These are phyloP conservation scores for Thalassarche chlororhynchos DNA, from an alignment of 2,113 vertebrate species.

Conservation along the genomic window DNA sequence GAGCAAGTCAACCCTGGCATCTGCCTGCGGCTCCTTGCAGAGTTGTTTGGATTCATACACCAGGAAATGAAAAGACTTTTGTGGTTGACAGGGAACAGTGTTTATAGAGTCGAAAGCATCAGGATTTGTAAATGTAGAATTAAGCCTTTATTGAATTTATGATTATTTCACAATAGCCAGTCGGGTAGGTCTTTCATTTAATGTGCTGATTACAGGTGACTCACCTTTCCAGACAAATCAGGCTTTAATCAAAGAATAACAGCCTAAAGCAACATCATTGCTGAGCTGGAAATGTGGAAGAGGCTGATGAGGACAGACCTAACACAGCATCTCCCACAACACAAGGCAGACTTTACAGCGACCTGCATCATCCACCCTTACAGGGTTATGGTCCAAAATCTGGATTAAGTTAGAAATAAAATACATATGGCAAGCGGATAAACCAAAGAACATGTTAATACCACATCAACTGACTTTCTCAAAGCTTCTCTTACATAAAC, in stretches of 20 bases:
- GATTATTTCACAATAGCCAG: slow-evolving; percentile 9
- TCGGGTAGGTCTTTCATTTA: neutral
- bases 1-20: neutral
- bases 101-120: neutral
- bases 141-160: neutral
- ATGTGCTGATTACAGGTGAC: slow-evolving; percentile 23
- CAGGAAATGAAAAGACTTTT: neutral
- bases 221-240: slow-evolving; percentile 30
- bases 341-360: neutral
- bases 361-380: neutral
- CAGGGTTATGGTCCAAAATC: neutral
- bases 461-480: neutral
- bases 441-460: neutral
- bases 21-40: neutral
- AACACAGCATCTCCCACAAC: neutral
- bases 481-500: neutral
- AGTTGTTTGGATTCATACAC: neutral
- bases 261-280: neutral
- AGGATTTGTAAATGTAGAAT: neutral
- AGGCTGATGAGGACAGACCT: neutral
- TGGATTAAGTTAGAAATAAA: neutral
- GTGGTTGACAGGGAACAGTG: neutral
- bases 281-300: neutral
- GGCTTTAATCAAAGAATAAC: slow-evolving; percentile 2
- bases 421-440: neutral